Evolutionary conservation across 1,140 invertebrate genomes (phyloP), one percentile per base, ranked within the genome.

Genomic region (Anadara kagoshimensis): DNA sequence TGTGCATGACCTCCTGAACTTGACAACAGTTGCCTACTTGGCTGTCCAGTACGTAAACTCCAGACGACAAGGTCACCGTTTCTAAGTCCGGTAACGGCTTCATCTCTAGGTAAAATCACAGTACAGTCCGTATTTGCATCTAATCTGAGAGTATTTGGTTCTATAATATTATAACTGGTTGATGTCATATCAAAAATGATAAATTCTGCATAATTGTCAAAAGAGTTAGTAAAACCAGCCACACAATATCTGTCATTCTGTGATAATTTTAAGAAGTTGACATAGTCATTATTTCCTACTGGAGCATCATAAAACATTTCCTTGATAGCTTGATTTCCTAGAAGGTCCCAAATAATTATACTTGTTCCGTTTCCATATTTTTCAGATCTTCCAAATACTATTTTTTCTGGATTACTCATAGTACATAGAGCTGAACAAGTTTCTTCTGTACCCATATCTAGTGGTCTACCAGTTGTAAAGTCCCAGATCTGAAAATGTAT

Each of bases 51-150:
- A 18, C 79, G 68, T 45, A 88, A 56, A 65, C 81, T 88, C 88
- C 88, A 89, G 41, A 89, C 81, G 22, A 86, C 79, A 10, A 89
- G 74, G 43, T 89, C 86, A 56, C 88, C 88, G 66, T 87, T 87
- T 24, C 83, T 66, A 8, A 82, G 69, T 26, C 88, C 88, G 26
- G 88, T 89, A 12, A 88, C 82, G 0, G 86, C 88, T 62, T 89
- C 88, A 54, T 87, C 82, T 68, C 78, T 79, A 10, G 83, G 83
- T 22, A 89, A 77, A 10, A 88, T 79, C 16, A 81, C 85, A 10
- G 87, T 89, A 53, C 78, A 81, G 56, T 86, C 84, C 47, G 84
- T 83, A 49, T 83, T 78, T 29, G 87, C 87, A 68, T 89, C 82
- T 51, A 89, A 72, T 62, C 76, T 80, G 5, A 87, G 73, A 44